phyloP scores from a whole-genome alignment of 2,888 invertebrate species.

The Piscicola geometra region DNA sequence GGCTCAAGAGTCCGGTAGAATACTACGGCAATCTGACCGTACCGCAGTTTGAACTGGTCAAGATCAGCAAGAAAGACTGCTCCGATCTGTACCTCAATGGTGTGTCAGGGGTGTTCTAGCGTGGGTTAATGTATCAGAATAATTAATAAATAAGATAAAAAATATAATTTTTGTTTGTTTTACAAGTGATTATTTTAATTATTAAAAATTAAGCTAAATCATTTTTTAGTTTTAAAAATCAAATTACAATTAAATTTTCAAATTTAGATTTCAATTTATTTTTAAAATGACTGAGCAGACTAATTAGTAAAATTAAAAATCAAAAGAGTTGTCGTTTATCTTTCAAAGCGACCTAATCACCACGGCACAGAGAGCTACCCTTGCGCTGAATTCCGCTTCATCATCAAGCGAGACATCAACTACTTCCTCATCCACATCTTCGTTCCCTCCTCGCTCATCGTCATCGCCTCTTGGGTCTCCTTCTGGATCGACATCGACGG shows the following conservation, averaged over 20 bases:
- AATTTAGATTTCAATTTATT: no score
- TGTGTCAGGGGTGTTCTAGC: no score
- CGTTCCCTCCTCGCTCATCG: slow-evolving; percentile 29
- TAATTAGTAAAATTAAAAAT: no score
- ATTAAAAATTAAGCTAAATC: no score
- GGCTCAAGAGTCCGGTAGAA: slow-evolving; percentile 27
- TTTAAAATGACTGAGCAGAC: no score
- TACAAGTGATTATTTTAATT: no score
- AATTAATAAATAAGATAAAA: no score
- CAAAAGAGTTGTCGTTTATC: no score
- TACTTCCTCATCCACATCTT: slow-evolving; percentile 32
- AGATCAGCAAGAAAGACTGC: slow-evolving; percentile 5
- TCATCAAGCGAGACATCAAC: slow-evolving; percentile 31
- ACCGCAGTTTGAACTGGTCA: slow-evolving; percentile 21
- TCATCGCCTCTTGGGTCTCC: slow-evolving; percentile 29
- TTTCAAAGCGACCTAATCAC: no score
- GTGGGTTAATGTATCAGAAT: no score
- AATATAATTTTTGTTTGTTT: no score
- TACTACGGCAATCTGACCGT: slow-evolving; percentile 13
- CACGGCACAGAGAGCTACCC: slow-evolving; percentile 17
- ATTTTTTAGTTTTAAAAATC: slow-evolving; percentile 9
- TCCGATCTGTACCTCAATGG: slow-evolving; percentile 20
- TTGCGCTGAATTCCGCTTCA: slow-evolving; percentile 30
- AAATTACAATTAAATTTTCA: neutral
- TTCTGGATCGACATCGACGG: slow-evolving; percentile 34